These are phyloP conservation scores for Uloborus diversus DNA, from an alignment of 1,140 invertebrate species.

Conservation along the genomic window DNA sequence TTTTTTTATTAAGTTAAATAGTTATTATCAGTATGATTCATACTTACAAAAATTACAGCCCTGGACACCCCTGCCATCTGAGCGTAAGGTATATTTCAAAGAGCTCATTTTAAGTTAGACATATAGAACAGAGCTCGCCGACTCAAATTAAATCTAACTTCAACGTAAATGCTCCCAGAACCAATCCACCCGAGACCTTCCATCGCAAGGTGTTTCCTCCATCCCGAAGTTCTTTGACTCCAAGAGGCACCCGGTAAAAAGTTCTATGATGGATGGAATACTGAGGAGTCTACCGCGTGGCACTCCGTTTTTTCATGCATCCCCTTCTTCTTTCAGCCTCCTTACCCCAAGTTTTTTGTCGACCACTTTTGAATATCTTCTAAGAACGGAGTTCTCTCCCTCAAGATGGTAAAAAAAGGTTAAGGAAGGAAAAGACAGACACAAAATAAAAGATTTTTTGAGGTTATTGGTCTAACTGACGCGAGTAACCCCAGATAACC, in stretches of 20 bases:
- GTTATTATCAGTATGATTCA: no score
- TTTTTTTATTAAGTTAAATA: no score
- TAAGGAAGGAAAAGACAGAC: not conserved
- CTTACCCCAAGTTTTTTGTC: not conserved
- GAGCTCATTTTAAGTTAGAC: no score
- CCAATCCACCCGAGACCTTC: no score
- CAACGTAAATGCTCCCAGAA: no score
- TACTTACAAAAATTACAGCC: no score
- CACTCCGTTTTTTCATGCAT: not conserved
- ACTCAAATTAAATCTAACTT: no score
- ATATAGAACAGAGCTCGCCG: no score
- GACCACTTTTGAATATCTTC: not conserved
- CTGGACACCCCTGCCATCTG: no score
- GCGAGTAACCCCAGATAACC: conserved; percentile 23
- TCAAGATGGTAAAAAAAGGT: not conserved
- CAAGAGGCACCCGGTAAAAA: not conserved
- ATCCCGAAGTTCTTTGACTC: conserved; percentile 28
- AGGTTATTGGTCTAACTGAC: conserved; percentile 41
- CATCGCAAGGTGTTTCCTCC: conserved; percentile 20
- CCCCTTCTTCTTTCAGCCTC: conserved; percentile 7
- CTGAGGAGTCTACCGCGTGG: not conserved
- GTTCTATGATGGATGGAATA: not conserved
- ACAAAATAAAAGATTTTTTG: not conserved
- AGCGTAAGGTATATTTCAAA: no score
- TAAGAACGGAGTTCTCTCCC: not conserved